These are phyloP conservation scores for Lophochroa leadbeateri DNA, from an alignment of 2,113 vertebrate species.

Conservation along the genomic window DNA sequence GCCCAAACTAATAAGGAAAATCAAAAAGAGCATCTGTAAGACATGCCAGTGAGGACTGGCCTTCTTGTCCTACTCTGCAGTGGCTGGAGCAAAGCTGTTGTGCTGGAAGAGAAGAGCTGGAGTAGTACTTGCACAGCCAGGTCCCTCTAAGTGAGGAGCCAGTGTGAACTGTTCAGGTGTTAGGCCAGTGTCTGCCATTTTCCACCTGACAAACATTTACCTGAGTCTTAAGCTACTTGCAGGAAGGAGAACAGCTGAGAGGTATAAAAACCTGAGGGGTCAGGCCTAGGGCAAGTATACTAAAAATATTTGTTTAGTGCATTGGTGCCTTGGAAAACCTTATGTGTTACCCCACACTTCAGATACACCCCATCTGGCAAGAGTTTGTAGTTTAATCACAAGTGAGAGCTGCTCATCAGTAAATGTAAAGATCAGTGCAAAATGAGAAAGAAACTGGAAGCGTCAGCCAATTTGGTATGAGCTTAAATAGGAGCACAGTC, in stretches of 20 bases:
- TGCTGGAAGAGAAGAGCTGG: not conserved
- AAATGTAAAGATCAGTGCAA: not conserved
- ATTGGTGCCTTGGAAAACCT: not conserved
- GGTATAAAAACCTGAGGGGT: not conserved
- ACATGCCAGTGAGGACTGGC: not conserved
- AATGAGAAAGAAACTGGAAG: not conserved
- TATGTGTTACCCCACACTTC: not conserved
- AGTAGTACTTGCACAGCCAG: not conserved
- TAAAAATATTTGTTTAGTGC: not conserved
- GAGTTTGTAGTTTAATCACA: not conserved
- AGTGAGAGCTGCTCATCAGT: not conserved
- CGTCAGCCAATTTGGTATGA: not conserved
- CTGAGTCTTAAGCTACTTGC: not conserved
- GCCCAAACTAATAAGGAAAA: not conserved
- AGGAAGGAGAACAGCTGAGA: not conserved
- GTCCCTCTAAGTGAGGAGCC: not conserved
- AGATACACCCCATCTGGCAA: not conserved
- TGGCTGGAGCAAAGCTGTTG: not conserved
- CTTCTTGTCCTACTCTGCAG: not conserved
- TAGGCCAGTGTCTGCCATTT: not conserved
- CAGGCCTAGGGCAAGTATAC: not conserved
- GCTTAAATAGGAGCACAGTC: not conserved
- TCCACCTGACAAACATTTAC: not conserved
- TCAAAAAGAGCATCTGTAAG: not conserved
- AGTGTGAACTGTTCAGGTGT: fast-evolving